Conservation (phyloP, 2,888 invertebrate genomes). For the Trachelus tabidus region DNA sequence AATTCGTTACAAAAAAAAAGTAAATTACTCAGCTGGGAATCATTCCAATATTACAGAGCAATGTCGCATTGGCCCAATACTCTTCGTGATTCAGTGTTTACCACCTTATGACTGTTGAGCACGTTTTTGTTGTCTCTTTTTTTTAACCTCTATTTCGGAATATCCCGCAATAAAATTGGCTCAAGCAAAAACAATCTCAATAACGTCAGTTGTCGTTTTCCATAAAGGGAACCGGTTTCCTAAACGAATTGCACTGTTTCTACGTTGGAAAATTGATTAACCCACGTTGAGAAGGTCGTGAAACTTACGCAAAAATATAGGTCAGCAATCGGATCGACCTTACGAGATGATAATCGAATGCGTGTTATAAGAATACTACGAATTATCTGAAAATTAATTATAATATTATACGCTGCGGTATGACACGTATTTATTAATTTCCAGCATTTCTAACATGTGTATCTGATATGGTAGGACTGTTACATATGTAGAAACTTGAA, state of each 20-base stretch:
- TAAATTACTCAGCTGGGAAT: background rate
- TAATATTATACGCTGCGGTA: background rate
- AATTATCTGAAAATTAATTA: background rate
- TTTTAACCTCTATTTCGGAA: background rate
- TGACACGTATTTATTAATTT: background rate
- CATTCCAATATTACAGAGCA: background rate
- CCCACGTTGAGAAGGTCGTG: background rate
- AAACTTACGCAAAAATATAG: background rate
- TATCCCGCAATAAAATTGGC: background rate
- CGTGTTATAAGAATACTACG: background rate
- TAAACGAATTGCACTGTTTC: background rate
- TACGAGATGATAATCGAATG: background rate
- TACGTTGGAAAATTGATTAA: background rate
- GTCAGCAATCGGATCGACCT: background rate
- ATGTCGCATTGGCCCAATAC: background rate
- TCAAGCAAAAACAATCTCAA: background rate
- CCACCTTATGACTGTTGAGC: background rate
- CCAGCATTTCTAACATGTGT: too few relatives aligned
- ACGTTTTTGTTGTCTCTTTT: background rate
- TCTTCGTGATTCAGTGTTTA: background rate
- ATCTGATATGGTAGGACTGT: background rate
- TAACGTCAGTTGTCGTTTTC: background rate
- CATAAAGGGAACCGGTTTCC: background rate
- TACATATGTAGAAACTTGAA: background rate
- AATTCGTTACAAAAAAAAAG: background rate